Evolutionary conservation across 2,797 vertebrate species (phyloP), one percentile per base, ranked within the genome.

Genomic region (Aselliscus stoliczkanus): DNA sequence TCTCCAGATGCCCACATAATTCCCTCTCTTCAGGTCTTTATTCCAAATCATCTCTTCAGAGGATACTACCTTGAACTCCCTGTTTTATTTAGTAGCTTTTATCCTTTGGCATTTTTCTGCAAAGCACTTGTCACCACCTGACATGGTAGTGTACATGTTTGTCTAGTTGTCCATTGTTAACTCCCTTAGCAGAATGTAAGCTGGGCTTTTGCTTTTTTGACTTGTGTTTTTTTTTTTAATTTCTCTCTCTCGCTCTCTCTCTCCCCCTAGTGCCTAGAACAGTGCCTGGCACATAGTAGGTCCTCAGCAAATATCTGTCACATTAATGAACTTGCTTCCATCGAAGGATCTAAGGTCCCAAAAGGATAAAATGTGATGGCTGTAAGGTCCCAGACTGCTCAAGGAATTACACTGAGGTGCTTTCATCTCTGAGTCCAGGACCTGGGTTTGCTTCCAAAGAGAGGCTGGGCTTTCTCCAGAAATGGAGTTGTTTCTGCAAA

Each of bases 401-500:
- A 27, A 7, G 56, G 13, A 29, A 1, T 6, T 14, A 18, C 21
- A 1, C 31, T 3, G 11, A 31, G 37, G 18, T 4, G 0, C 15
- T n/a, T 31, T 47, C 15, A 27, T 34, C 56, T 39, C 77, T 13
- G 73, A 72, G 70, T 4, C 34, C 18, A 3, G 62, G 39, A 31
- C 14, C 18, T 34, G 20, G 58, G 21, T 81, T 54, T n/a, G 44
- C 62, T 44, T 5, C 37, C 15, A 2, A 9, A 47, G 60, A 0
- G 3, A 85, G 50, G 12, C 23, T 47, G 69, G 56, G 23, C 12
- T 85, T 96, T 83, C 42, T 65, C 87, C 62, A 64, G 67, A 93
- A 96, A 86, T 15, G 31, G 75, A 84, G 52, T n/a, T 79, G 7
- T 91, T 95, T 89, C 67, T 34, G 67, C 27, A 93, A 70, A 39